These are phyloP conservation scores for Penaeus vannamei DNA, from an alignment of 1,140 invertebrate species.

Conservation along the genomic window DNA sequence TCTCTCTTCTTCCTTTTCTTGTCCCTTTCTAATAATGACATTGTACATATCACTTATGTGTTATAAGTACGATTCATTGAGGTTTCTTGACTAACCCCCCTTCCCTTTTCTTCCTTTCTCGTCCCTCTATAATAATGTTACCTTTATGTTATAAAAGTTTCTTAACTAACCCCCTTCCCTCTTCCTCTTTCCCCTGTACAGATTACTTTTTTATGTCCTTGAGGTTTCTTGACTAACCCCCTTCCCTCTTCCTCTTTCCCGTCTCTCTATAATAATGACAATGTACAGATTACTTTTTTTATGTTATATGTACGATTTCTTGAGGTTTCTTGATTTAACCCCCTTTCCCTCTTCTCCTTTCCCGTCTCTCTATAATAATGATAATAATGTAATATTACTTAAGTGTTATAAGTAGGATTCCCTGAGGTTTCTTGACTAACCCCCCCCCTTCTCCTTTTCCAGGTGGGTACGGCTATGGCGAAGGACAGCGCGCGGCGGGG, in stretches of 20 bases:
- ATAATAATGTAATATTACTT: too few species aligned
- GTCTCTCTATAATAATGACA: background rate
- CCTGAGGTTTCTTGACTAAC: background rate
- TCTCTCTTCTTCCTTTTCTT: background rate
- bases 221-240: background rate
- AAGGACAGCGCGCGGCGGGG: conserved; percentile 1
- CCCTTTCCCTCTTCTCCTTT: background rate
- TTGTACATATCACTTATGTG: too few species aligned
- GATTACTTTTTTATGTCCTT: background rate
- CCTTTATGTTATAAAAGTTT: background rate
- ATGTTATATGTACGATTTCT: background rate
- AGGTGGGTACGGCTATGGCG: conserved; percentile 47
- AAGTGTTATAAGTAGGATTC: background rate
- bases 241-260: background rate
- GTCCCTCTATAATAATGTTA: background rate
- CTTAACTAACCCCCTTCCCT: background rate
- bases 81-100: background rate
- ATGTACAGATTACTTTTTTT: background rate
- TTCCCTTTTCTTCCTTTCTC: background rate
- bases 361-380: background rate
- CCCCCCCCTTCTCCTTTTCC: background rate
- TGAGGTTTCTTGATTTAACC: background rate
- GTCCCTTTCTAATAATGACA: background rate
- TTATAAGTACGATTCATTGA: too few species aligned
- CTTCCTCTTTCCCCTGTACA: background rate